phyloP scores from a whole-genome alignment of 2,888 invertebrate species.

The Cybosia mesomella region DNA sequence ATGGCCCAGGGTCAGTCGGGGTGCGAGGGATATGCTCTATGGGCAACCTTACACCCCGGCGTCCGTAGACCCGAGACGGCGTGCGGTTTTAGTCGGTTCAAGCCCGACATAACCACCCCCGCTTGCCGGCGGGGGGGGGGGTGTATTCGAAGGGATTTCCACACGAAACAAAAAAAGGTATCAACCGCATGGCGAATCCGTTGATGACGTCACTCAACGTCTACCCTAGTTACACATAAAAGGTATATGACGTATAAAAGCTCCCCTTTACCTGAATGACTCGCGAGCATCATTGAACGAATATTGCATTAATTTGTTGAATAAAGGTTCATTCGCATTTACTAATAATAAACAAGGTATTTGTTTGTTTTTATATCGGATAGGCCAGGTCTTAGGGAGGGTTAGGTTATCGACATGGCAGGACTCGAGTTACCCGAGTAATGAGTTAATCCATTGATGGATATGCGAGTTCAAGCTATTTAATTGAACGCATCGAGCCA shows the following conservation, averaged over 20 bases:
- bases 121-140: too few species aligned
- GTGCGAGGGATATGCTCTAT: too few species aligned
- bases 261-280: constrained; percentile 13
- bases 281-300: neutral
- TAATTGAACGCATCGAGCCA: neutral
- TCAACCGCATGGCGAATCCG: constrained; percentile 40
- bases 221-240: constrained; percentile 23
- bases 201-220: constrained; percentile 41
- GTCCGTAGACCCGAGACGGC: too few species aligned
- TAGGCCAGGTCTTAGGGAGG: too few species aligned
- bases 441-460: neutral
- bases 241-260: constrained; percentile 1
- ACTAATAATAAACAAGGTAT: neutral
- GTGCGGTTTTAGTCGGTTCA: too few species aligned
- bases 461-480: neutral
- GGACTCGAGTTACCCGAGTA: too few species aligned
- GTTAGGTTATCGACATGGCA: too few species aligned
- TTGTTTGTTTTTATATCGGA: neutral
- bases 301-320: neutral
- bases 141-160: too few species aligned
- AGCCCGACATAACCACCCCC: too few species aligned
- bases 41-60: too few species aligned
- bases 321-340: neutral
- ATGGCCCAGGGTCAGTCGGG: too few species aligned
- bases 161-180: too few species aligned